Percentiles rank a stretch among this genome's conserved stretches.
Evolutionary conservation across 2,888 invertebrate species (phyloP).

Genomic region (Napeogenes inachia): DNA sequence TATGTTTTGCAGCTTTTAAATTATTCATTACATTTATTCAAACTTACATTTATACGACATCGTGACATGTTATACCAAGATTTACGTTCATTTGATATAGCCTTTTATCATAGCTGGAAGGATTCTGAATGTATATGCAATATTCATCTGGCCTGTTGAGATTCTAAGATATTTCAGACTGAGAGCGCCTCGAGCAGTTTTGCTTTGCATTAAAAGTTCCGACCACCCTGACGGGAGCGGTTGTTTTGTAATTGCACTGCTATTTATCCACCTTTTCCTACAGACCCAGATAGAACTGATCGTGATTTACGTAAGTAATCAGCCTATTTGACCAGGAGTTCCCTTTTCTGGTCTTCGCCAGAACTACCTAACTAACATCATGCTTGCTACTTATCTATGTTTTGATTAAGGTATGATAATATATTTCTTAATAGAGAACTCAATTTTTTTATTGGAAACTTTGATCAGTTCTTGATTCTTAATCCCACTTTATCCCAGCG

Average conservation of each 20-base stretch:
- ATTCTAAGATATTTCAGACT: constrained; percentile 66
- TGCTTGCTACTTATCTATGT: too few species aligned
- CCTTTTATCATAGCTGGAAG: constrained; percentile 25
- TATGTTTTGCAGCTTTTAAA: neutral
- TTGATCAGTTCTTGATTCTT: neutral
- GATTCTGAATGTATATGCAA: constrained; percentile 26
- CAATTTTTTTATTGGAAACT: too few species aligned
- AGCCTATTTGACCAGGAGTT: constrained; percentile 17
- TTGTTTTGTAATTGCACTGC: constrained; percentile 43
- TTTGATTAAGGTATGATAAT: too few species aligned
- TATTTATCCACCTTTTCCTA: constrained; percentile 50
- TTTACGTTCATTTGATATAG: neutral
- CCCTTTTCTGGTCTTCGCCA: constrained; percentile 10
- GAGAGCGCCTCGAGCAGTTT: constrained; percentile 59
- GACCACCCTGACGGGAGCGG: constrained; percentile 59
- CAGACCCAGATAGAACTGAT: constrained; percentile 22
- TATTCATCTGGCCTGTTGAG: constrained; percentile 52
- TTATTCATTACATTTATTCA: constrained; percentile 3
- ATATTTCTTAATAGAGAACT: too few species aligned
- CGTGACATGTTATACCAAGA: constrained; percentile 4
- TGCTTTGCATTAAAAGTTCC: constrained; percentile 57
- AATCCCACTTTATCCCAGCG: too few species aligned
- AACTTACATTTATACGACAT: neutral
- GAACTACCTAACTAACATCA: neutral
- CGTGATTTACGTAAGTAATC: constrained; percentile 23